These are phyloP conservation scores for Chaitophorus viminalis DNA, from an alignment of 2,888 invertebrate genomes.

Conservation along the genomic window DNA sequence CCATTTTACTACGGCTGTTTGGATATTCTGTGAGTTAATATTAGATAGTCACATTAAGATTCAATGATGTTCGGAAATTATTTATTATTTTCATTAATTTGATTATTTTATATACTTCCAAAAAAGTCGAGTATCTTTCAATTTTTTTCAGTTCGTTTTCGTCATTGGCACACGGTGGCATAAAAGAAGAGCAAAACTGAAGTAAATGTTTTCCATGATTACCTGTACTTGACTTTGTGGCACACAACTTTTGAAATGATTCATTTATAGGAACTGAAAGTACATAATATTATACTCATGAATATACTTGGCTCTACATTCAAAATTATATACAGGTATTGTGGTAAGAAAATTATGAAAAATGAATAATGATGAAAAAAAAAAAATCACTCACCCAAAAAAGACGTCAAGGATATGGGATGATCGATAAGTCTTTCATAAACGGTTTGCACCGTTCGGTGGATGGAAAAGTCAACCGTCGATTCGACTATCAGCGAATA, in stretches of 20 bases:
- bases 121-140: conserved; percentile 11
- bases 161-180: neutral
- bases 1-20: conserved; percentile 1
- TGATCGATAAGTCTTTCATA: conserved; percentile 15
- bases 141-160: conserved; percentile 26
- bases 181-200: conserved; percentile 10
- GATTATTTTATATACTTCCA: conserved; percentile 13
- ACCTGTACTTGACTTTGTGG: neutral
- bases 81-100: neutral
- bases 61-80: neutral
- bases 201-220: conserved; percentile 8
- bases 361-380: neutral
- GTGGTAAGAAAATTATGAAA: neutral
- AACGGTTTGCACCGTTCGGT: neutral
- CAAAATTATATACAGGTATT: neutral
- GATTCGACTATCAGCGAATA: conserved; percentile 50
- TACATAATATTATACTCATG: neutral
- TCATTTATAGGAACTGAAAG: neutral
- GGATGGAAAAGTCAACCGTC: neutral
- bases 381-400: conserved; percentile 11
- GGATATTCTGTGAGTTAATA: neutral
- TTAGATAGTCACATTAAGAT: neutral
- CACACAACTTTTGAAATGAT: neutral
- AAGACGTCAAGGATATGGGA: conserved; percentile 9
- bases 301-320: conserved; percentile 4